Percentiles rank a stretch among this genome's conserved stretches.
Evolutionary conservation across 2,113 vertebrate genomes (phyloP).

Genomic region (Mus spicilegus): DNA sequence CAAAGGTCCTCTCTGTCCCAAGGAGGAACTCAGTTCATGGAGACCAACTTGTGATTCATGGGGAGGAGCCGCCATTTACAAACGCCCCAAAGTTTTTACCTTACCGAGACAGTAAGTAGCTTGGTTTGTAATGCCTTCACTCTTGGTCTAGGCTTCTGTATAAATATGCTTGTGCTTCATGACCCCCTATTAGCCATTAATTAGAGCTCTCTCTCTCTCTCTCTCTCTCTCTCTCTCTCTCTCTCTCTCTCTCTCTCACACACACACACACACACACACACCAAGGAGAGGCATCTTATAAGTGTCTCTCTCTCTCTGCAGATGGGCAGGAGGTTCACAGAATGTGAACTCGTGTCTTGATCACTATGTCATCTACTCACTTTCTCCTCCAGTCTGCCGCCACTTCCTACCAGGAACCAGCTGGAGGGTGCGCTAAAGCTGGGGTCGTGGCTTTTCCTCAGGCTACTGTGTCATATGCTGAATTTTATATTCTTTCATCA

Average conservation of each 20-base stretch:
- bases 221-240: too few relatives aligned
- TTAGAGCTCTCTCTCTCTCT: too few relatives aligned
- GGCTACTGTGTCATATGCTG: not conserved
- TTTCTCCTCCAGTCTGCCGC: not conserved
- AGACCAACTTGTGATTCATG: not conserved
- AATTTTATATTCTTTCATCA: not conserved
- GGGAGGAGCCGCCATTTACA: conserved; percentile 84
- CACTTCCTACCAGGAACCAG: not conserved
- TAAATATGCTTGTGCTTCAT: not conserved
- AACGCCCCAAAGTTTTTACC: conserved; percentile 89
- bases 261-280: too few relatives aligned
- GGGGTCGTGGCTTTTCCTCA: not conserved
- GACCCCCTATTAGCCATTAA: not conserved
- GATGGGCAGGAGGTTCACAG: not conserved
- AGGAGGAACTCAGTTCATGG: not conserved
- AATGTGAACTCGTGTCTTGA: not conserved
- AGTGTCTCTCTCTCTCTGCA: not conserved
- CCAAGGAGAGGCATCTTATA: not conserved
- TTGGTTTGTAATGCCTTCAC: not conserved
- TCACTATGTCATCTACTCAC: not conserved
- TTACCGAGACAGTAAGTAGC: conserved; percentile 92
- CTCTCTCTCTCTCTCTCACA: too few relatives aligned
- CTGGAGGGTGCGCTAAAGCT: not conserved
- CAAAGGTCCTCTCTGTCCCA: conserved; percentile 87
- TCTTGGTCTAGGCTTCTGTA: not conserved